A percentile compares a stretch with the other conserved stretches of the same genome.
Conservation (phyloP, 2,113 vertebrate species). For the Cyphomyrus discorhynchus region DNA sequence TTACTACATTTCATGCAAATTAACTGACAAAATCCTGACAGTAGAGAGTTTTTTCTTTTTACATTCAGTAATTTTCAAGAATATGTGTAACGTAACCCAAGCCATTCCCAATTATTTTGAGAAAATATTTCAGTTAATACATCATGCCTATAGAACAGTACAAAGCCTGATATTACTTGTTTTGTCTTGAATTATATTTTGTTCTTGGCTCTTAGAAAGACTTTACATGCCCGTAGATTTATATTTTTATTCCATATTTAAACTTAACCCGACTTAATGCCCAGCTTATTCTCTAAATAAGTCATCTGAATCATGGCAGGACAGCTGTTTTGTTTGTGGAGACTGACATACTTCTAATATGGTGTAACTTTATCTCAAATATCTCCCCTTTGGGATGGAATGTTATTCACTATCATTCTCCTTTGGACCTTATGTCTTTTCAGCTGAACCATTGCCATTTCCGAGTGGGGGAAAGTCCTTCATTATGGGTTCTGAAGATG, state of each 20-base stretch:
- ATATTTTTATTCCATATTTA: neutral
- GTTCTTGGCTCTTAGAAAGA: neutral
- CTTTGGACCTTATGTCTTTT: slow-evolving; percentile 66
- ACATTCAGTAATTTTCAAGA: neutral
- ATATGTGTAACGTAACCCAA: neutral
- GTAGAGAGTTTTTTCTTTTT: neutral
- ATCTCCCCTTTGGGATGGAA: slow-evolving; percentile 16
- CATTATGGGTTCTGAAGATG: slow-evolving; percentile 91
- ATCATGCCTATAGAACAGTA: neutral
- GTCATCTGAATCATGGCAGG: neutral
- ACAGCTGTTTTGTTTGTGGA: neutral
- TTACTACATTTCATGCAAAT: neutral
- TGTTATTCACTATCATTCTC: slow-evolving; percentile 54
- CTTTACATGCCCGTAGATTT: neutral
- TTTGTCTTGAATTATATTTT: neutral
- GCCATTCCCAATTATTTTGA: neutral
- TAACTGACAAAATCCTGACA: neutral
- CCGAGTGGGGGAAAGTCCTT: slow-evolving; percentile 91
- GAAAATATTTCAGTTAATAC: neutral
- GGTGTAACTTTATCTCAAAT: neutral
- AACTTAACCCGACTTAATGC: neutral
- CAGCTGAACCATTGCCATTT: slow-evolving; percentile 91
- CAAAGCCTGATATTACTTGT: neutral
- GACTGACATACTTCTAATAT: neutral
- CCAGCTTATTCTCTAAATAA: neutral